Evolutionary conservation across 2,113 vertebrate species (phyloP).

Genomic region (Sinocyclocheilus maitianheensis): DNA sequence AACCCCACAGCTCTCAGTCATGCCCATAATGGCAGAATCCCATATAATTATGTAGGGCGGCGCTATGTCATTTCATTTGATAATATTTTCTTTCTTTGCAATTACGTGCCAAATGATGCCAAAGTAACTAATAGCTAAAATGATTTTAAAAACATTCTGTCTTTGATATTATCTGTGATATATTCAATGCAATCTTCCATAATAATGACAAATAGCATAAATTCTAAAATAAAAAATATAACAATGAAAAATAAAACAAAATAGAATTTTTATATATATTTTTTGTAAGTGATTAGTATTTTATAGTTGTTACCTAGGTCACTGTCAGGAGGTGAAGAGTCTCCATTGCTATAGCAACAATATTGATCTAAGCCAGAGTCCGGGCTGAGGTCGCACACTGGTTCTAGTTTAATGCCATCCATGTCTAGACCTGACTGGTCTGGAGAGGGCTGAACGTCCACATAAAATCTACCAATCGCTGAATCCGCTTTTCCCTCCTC

Average conservation of each 20-base stretch:
- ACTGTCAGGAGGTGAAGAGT: constrained; percentile 82
- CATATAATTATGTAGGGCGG: not conserved
- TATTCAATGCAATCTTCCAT: not conserved
- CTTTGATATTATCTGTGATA: not conserved
- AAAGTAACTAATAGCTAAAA: constrained; percentile 3
- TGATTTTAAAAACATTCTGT: not conserved
- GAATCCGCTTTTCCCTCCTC: constrained; percentile 88
- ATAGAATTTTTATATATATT: not conserved
- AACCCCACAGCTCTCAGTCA: constrained; percentile 52
- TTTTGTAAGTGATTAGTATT: not conserved
- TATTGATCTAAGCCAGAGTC: constrained; percentile 87
- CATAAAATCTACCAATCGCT: constrained; percentile 86
- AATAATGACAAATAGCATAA: not conserved
- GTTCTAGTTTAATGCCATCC: constrained; percentile 93
- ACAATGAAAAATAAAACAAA: not conserved
- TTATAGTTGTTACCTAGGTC: constrained; percentile 82
- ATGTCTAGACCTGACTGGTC: constrained; percentile 95
- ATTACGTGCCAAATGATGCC: constrained; percentile 2
- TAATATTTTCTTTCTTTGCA: constrained; percentile 20
- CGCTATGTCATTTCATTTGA: not conserved
- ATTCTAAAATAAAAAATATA: not conserved
- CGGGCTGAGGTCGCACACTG: constrained; percentile 87
- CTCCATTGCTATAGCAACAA: constrained; percentile 89
- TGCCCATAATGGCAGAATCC: not conserved
- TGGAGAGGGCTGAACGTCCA: constrained; percentile 93